These are phyloP conservation scores for Grus americana DNA, from an alignment of 2,113 vertebrate species.

Conservation along the genomic window DNA sequence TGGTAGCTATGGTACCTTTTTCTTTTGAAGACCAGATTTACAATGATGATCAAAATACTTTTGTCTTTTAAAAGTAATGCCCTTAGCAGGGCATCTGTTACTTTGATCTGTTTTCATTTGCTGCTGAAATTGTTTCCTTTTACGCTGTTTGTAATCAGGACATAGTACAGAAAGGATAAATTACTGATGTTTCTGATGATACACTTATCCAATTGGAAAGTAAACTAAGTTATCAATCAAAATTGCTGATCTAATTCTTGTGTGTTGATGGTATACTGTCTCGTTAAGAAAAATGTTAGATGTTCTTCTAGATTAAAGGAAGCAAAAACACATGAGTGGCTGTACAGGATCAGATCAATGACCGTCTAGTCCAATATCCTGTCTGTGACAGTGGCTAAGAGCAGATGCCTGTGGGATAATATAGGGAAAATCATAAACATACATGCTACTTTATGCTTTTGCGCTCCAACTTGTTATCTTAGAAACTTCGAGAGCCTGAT, in stretches of 20 bases:
- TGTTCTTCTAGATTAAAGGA: constrained; percentile 23
- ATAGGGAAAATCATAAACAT: not conserved
- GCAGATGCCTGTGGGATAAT: not conserved
- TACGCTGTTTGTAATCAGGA: not conserved
- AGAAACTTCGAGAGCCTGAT: not conserved
- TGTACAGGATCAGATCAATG: constrained; percentile 22
- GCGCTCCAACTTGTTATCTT: not conserved
- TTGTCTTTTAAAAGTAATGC: not conserved
- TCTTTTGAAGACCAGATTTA: not conserved
- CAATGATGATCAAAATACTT: constrained; percentile 9
- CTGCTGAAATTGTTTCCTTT: constrained; percentile 35
- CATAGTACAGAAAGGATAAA: constrained; percentile 6
- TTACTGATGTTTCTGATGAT: constrained; percentile 25
- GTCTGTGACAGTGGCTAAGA: not conserved
- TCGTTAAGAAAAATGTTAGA: not conserved
- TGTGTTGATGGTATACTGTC: not conserved
- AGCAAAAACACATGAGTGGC: not conserved
- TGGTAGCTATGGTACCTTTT: not conserved
- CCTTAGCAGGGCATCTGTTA: constrained; percentile 3
- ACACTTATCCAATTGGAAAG: not conserved
- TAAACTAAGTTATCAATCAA: constrained; percentile 10
- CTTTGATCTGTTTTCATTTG: constrained; percentile 33
- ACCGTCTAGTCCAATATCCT: not conserved
- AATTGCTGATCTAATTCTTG: constrained; percentile 21
- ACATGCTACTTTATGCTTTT: not conserved